Evolutionary conservation across 2,113 vertebrate species (phyloP).

Genomic region (Oncorhynchus kisutch): DNA sequence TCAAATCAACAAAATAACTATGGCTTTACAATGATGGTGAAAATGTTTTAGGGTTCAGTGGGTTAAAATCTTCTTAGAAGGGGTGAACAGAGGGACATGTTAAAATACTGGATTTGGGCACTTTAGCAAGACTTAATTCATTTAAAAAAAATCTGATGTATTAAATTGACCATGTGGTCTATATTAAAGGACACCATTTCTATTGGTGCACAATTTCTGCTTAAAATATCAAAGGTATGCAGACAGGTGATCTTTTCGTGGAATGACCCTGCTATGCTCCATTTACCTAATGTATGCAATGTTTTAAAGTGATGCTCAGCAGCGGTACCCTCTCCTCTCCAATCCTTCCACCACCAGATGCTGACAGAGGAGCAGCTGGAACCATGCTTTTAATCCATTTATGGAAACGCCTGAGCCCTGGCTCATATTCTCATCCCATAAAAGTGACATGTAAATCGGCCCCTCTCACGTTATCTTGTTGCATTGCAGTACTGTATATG

Average conservation of each 20-base stretch:
- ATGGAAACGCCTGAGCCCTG: constrained; percentile 39
- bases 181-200: too few relatives aligned
- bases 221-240: too few relatives aligned
- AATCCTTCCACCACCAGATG: constrained; percentile 53
- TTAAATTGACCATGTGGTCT: too few relatives aligned
- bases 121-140: neutral
- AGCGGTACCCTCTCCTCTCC: constrained; percentile 24
- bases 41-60: too few relatives aligned
- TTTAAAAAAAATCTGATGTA: too few relatives aligned
- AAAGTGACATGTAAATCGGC: constrained; percentile 49
- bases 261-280: constrained; percentile 40
- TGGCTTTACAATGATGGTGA: too few relatives aligned
- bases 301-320: constrained; percentile 48
- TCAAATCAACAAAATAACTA: too few relatives aligned
- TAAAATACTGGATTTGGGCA: too few relatives aligned
- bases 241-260: too few relatives aligned
- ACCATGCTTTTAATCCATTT: constrained; percentile 59
- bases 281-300: constrained; percentile 54
- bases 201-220: too few relatives aligned
- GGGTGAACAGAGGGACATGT: neutral
- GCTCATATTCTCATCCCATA: constrained; percentile 39
- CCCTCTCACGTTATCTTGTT: neutral
- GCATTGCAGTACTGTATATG: constrained; percentile 17
- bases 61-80: too few relatives aligned
- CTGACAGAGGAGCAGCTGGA: constrained; percentile 67